phyloP scores from a whole-genome alignment of 2,113 vertebrate genomes.

The Heloderma charlesbogerti region DNA sequence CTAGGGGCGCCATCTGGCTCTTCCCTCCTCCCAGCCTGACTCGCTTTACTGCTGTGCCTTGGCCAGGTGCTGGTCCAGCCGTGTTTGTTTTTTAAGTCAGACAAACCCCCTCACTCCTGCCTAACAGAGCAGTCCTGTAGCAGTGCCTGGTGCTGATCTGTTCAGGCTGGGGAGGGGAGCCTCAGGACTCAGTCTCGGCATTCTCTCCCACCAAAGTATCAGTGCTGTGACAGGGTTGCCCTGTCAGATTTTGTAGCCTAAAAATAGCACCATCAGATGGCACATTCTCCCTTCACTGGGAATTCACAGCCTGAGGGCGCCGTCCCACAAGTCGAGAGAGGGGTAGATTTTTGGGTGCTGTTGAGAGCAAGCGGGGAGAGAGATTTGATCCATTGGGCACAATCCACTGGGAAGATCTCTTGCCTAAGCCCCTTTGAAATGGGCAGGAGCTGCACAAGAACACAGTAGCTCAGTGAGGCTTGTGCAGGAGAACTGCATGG shows the following conservation, averaged over 20 bases:
- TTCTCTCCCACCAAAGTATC: neutral
- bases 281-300: neutral
- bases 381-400: neutral
- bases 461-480: neutral
- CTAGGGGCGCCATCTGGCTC: neutral
- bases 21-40: neutral
- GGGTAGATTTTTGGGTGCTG: neutral
- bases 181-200: neutral
- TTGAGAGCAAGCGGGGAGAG: neutral
- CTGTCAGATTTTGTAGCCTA: neutral
- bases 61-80: neutral
- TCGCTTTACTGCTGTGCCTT: neutral
- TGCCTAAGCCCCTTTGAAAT: neutral
- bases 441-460: neutral
- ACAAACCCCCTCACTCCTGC: neutral
- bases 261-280: neutral
- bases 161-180: neutral
- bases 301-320: neutral
- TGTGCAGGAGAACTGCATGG: neutral
- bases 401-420: neutral
- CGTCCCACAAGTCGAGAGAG: neutral
- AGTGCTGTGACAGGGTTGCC: neutral
- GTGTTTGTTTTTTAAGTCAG: neutral
- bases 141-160: neutral
- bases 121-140: neutral